Evolutionary conservation across 1,140 invertebrate genomes (phyloP).

Genomic region (Aphidius ervi): DNA sequence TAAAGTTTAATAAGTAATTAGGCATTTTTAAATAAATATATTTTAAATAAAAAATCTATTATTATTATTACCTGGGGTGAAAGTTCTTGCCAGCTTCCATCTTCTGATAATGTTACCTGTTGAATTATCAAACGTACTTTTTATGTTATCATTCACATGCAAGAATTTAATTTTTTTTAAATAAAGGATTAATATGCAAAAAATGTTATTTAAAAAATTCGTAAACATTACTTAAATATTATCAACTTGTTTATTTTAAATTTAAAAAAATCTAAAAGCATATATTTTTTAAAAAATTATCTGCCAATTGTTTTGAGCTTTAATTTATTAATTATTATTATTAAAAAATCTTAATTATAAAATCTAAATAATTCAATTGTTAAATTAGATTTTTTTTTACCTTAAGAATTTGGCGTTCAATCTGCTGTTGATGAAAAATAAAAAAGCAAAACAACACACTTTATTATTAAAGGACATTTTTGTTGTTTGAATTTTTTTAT

Average conservation of each 20-base stretch:
- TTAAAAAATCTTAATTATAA: too few species aligned
- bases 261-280: too few species aligned
- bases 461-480: conserved; percentile 19
- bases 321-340: background rate
- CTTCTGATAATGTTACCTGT: conserved; percentile 39
- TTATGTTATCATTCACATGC: conserved; percentile 14
- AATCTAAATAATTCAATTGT: too few species aligned
- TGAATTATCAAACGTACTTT: conserved; percentile 22
- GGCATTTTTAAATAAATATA: background rate
- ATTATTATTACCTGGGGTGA: conserved; percentile 32
- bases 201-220: background rate
- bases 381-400: conserved; percentile 33
- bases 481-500: conserved; percentile 12
- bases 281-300: too few species aligned
- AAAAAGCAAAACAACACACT: conserved; percentile 42
- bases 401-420: conserved; percentile 52
- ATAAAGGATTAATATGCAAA: background rate
- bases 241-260: too few species aligned
- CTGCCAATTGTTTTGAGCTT: too few species aligned
- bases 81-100: conserved; percentile 49
- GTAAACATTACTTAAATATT: background rate
- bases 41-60: background rate
- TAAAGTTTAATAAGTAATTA: background rate
- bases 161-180: conserved; percentile 2
- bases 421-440: conserved; percentile 39